These are phyloP conservation scores for Poecilobothrus nobilitatus DNA, from an alignment of 2,888 invertebrate genomes.

Conservation along the genomic window DNA sequence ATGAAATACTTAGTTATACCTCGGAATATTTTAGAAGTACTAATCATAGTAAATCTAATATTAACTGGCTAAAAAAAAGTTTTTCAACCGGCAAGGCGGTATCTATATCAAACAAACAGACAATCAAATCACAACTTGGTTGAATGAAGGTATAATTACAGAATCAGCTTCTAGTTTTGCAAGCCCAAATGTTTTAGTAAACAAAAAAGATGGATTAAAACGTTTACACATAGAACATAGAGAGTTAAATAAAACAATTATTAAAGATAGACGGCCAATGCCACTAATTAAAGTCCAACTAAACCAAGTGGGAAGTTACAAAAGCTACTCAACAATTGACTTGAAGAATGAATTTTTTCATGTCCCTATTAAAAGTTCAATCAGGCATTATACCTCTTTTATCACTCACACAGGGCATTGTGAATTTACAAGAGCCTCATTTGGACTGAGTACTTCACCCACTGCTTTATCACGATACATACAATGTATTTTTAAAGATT, in stretches of 20 bases:
- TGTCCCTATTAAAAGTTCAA: conserved; percentile 27
- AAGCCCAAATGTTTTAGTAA: conserved; percentile 28
- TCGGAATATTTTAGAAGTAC: not conserved
- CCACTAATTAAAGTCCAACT: conserved; percentile 32
- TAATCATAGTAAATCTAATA: not conserved
- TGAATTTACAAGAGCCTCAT: conserved; percentile 32
- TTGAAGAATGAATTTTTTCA: conserved; percentile 35
- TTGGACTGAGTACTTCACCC: conserved; percentile 35
- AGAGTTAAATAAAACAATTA: conserved; percentile 26
- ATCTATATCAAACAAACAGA: conserved; percentile 24
- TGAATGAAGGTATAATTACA: conserved; percentile 20
- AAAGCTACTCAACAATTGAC: conserved; percentile 30
- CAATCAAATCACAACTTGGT: conserved; percentile 24
- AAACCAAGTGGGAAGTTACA: conserved; percentile 28
- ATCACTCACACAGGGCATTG: conserved; percentile 31
- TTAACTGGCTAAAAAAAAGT: conserved; percentile 24
- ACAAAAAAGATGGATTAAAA: conserved; percentile 25
- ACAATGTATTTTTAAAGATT: conserved; percentile 23
- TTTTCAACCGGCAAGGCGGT: conserved; percentile 25
- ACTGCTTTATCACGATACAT: conserved; percentile 29
- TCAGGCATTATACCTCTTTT: conserved; percentile 31
- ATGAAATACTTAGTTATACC: not conserved
- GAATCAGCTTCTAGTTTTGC: conserved; percentile 24
- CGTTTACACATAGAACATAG: conserved; percentile 27
- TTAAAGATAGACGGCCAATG: too few relatives aligned